Conservation (phyloP, 2,113 vertebrate genomes). For the Lonchura striata region DNA sequence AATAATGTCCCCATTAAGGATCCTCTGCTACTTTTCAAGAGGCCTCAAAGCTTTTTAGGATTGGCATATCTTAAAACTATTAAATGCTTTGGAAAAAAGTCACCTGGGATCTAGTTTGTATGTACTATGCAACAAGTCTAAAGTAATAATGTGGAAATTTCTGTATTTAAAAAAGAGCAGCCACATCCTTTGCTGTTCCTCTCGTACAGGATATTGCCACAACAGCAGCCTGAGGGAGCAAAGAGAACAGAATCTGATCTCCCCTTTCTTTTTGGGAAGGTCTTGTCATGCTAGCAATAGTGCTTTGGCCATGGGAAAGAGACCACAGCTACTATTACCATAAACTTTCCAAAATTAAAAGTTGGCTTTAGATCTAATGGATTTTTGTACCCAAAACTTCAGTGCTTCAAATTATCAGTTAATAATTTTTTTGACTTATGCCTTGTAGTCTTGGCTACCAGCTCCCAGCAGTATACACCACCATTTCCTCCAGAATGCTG, state of each 20-base stretch:
- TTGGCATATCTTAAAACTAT: background rate
- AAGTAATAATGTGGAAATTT: background rate
- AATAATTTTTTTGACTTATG: background rate
- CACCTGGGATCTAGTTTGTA: background rate
- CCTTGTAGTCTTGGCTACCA: background rate
- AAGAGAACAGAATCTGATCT: background rate
- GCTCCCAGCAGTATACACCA: background rate
- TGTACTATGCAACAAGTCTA: background rate
- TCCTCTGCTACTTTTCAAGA: background rate
- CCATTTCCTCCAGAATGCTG: background rate
- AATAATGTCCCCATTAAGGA: background rate
- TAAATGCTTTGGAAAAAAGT: background rate
- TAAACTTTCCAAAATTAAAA: background rate
- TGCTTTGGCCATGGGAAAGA: background rate
- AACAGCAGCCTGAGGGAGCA: background rate
- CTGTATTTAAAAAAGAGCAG: background rate
- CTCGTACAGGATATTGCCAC: background rate
- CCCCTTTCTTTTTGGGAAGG: background rate
- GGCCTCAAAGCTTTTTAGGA: background rate
- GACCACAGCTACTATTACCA: background rate
- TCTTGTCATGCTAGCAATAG: background rate
- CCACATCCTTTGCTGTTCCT: background rate
- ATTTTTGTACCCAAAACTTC: background rate
- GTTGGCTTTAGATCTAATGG: background rate
- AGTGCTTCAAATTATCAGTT: background rate